A percentile compares a stretch with the other conserved stretches of the same genome.
Conservation (phyloP, 2,113 vertebrate genomes). For the Plecotus auritus region DNA sequence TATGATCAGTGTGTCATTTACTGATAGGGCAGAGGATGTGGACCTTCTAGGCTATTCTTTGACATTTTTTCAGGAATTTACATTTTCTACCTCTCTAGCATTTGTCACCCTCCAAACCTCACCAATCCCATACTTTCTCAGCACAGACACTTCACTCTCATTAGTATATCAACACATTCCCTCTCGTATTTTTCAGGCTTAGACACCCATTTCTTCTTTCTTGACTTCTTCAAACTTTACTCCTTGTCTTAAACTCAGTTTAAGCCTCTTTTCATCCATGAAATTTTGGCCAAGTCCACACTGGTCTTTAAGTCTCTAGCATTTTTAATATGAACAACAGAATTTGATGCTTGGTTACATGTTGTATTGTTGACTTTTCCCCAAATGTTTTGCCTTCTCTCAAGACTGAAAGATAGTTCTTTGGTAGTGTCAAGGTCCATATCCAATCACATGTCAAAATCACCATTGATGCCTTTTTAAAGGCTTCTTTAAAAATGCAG, state of each 20-base stretch:
- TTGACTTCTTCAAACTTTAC: background rate
- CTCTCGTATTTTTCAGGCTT: background rate
- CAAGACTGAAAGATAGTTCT: background rate
- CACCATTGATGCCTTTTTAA: background rate
- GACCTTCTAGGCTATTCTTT: background rate
- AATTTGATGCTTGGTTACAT: background rate
- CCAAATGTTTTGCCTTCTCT: background rate
- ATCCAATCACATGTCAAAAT: background rate
- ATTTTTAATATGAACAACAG: background rate
- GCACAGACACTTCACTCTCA: background rate
- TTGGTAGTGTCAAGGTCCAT: background rate
- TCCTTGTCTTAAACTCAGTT: background rate
- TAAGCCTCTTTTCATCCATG: background rate
- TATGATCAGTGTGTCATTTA: background rate
- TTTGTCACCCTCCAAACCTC: background rate
- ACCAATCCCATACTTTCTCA: background rate
- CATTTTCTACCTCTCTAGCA: background rate
- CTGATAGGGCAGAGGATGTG: background rate
- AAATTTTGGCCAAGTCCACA: background rate
- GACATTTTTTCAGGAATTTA: background rate
- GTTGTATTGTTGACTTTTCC: background rate
- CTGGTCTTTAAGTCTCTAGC: background rate
- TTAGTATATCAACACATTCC: fast-evolving
- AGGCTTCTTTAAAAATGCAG: background rate
- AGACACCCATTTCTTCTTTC: background rate